Conservation (phyloP, 92 coral and sea anemone genomes). For the Epizoanthus stellaris region DNA sequence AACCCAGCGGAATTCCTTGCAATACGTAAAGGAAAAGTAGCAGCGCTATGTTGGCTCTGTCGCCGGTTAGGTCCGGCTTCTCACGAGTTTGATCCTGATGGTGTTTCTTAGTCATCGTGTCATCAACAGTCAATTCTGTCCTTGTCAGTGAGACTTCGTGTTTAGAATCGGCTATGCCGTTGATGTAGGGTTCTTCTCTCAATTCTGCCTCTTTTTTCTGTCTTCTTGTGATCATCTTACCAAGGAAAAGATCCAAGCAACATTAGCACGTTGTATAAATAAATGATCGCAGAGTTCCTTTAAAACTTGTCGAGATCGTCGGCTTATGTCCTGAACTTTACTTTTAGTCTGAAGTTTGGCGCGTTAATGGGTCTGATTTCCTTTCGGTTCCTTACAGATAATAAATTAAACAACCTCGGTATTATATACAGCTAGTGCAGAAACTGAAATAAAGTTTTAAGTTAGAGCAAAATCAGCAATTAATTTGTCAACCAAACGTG, state of each 20-base stretch:
- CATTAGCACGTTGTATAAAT: too few relatives aligned
- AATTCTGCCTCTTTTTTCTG: constrained; percentile 4
- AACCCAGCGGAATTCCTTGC: constrained; percentile 94
- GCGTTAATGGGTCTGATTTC: too few relatives aligned
- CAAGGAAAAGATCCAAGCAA: background rate
- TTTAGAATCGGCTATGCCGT: background rate
- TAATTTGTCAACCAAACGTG: constrained; percentile 11
- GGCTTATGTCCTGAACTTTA: too few relatives aligned
- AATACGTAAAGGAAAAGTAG: constrained; percentile 82
- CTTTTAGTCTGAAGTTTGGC: too few relatives aligned
- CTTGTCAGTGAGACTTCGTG: background rate
- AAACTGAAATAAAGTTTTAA: too few relatives aligned
- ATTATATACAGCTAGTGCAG: too few relatives aligned
- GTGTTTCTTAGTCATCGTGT: background rate
- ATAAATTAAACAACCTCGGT: too few relatives aligned
- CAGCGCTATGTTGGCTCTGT: constrained; percentile 78
- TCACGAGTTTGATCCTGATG: background rate
- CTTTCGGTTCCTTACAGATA: too few relatives aligned
- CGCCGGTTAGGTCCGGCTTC: constrained; percentile 39
- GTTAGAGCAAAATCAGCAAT: too few relatives aligned
- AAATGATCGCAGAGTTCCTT: too few relatives aligned
- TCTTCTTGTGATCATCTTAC: constrained; percentile 24
- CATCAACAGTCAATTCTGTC: background rate
- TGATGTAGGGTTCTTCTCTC: background rate
- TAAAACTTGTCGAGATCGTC: too few relatives aligned